phyloP scores from a whole-genome alignment of 1,140 invertebrate species.

The Drosophila azteca region DNA sequence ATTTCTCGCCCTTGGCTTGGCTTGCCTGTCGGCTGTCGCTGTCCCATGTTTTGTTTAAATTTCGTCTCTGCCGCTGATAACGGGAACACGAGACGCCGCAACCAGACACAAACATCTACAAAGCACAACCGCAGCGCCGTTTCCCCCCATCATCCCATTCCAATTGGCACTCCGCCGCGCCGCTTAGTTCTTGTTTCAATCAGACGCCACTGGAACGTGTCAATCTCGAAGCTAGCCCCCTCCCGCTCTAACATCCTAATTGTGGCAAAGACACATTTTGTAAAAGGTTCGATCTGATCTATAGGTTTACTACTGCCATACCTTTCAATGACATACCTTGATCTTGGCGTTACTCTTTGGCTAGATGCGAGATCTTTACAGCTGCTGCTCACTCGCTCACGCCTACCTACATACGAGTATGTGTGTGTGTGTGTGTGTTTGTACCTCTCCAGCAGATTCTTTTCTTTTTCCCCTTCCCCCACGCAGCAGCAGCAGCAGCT shows the following conservation, averaged over 20 bases:
- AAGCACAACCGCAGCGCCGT: constrained; percentile 9
- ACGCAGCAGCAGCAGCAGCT: constrained; percentile 30
- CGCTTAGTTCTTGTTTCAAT: constrained; percentile 53
- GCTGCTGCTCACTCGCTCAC: too few species aligned
- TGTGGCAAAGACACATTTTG: neutral
- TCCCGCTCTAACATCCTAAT: neutral
- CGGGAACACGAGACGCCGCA: constrained; percentile 12
- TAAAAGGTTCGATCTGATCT: too few species aligned
- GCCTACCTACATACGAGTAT: too few species aligned
- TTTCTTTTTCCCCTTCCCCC: neutral
- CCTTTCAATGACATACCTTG: too few species aligned
- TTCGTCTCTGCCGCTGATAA: constrained; percentile 33
- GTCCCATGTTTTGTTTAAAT: constrained; percentile 24
- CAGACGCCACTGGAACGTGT: constrained; percentile 55
- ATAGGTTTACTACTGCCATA: too few species aligned
- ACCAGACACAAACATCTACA: constrained; percentile 37
- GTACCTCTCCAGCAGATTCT: neutral
- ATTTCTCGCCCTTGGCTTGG: constrained; percentile 39
- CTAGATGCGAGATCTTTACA: too few species aligned
- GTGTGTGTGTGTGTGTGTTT: too few species aligned
- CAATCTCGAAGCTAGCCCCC: constrained; percentile 14
- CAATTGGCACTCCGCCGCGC: constrained; percentile 45
- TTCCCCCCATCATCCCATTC: constrained; percentile 50
- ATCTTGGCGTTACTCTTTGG: too few species aligned
- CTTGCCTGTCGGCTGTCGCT: constrained; percentile 19